Evolutionary conservation across 2,888 invertebrate genomes (phyloP).

Genomic region (Byasa hedistus): DNA sequence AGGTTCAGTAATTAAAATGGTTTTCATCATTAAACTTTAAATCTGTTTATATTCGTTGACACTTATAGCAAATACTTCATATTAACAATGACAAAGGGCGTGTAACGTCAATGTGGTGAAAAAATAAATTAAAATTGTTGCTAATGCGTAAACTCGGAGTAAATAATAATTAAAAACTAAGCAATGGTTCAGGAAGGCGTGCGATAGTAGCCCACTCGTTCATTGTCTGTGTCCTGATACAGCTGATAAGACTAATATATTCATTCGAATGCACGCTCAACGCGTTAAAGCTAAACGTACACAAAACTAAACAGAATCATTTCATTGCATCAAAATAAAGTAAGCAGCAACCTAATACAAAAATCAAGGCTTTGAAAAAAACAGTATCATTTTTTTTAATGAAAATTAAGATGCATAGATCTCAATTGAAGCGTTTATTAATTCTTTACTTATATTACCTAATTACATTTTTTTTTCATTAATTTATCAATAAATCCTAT

Average conservation of each 20-base stretch:
- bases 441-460: too few species aligned
- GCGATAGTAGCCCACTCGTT: conserved; percentile 72
- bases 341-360: background rate
- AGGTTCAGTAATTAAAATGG: conserved; percentile 60
- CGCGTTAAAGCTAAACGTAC: conserved; percentile 52
- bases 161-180: conserved; percentile 30
- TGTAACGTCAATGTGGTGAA: conserved; percentile 3
- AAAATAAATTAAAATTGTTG: background rate
- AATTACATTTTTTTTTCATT: too few species aligned
- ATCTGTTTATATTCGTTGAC: conserved; percentile 23
- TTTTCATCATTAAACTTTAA: conserved; percentile 53
- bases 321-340: background rate
- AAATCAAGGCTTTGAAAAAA: background rate
- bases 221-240: conserved; percentile 59
- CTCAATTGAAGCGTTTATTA: too few species aligned
- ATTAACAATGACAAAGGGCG: conserved; percentile 20
- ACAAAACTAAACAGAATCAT: conserved; percentile 32
- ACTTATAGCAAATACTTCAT: background rate
- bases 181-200: conserved; percentile 35
- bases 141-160: conserved; percentile 19
- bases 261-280: conserved; percentile 68
- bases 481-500: too few species aligned
- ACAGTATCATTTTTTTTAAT: too few species aligned
- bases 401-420: too few species aligned
- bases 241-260: conserved; percentile 72